Evolutionary conservation across 1,140 invertebrate species (phyloP), one percentile per base, ranked within the genome.

Genomic region (Microplitis demolitor): DNA sequence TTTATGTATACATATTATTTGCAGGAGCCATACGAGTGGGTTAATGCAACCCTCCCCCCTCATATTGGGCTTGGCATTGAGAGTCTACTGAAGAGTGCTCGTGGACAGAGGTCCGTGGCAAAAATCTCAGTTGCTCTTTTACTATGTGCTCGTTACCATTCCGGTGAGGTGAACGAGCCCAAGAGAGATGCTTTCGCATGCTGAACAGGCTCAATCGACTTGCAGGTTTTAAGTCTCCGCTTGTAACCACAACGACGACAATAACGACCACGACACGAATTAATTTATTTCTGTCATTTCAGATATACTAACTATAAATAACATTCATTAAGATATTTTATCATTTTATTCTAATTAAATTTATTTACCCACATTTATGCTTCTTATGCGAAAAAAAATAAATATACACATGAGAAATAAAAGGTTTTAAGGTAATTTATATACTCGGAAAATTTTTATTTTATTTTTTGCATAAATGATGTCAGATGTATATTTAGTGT

Each of bases 121-220:
- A 64, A 69, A 56, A 62, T 54, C 54, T 37, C 45, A 54, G 54
- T 45, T 16, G 39, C 6, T 45, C 11, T 11, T 63, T 33, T 37
- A 69, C 35, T 50, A 31, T 33, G 24, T 24, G n/a, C 72, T 73
- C 66, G 58, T 69, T 69, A 69, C 66, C 66, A 69, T 63, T 73
- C 66, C 66, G 14, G 66, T 63, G 45, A 73, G 66, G 60, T 54
- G 50, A 62, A 63, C 51, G 66, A 35, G 58, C 66, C 45, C 66
- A 56, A 66, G 58, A 54, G 39, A 69, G 56, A 58, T 68, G 50
- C 61, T 73, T 73, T 73, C 67, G 67, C 72, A 73, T 73, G 60
- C 72, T 53, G 50, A 34, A 61, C 72, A 60, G 45, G 71, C 39
- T 45, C 39, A 45, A 45, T 45, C 39, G 39, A 45, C 39, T 45